phyloP scores from a whole-genome alignment of 2,113 vertebrate genomes.

The Felis catus region F.catus_Fca126_mat1.0 CM031415.1:59212001-59212500 shows the following conservation, averaged over 20 bases:
- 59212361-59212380: not conserved
- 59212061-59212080: slow-evolving; percentile 47
- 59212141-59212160: slow-evolving; percentile 63
- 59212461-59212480: not conserved
- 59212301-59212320: not conserved
- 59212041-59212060: slow-evolving; percentile 43
- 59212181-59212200: slow-evolving; percentile 49
- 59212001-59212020: not conserved
- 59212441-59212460: slow-evolving; percentile 33
- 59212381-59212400: not conserved
- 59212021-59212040: slow-evolving; percentile 40
- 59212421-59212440: not conserved
- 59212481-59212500: slow-evolving; percentile 43
- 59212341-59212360: not conserved
- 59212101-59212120: slow-evolving; percentile 39
- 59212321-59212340: not conserved
- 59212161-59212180: slow-evolving; percentile 60
- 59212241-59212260: not conserved
- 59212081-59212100: slow-evolving; percentile 56
- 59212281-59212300: not conserved
- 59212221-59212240: slow-evolving; percentile 54
- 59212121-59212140: slow-evolving; percentile 60
- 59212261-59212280: not conserved
- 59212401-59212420: not conserved
- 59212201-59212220: slow-evolving; percentile 59